Base-by-base conservation (phyloP, 2,888 invertebrate genomes). In the Plebejus melissa region DNA sequence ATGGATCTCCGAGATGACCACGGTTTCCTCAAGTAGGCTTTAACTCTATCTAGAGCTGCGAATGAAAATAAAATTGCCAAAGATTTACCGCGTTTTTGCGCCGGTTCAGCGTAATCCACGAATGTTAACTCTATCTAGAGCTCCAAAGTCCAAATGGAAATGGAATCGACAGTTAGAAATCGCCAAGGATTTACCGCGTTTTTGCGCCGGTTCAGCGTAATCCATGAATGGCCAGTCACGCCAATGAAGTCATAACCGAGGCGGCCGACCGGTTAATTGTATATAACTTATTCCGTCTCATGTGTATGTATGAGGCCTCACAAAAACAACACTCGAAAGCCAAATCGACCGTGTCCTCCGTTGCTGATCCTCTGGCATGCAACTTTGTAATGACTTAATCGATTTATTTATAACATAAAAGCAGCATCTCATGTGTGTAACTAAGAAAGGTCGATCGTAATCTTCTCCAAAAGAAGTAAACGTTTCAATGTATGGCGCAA, bases 241-340 rank as follows among this genome's bases (percentile, higher is more conserved):
- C 70, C 70, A 70, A 70, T 70, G 70, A 70, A 70, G 70, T 70
- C 70, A 70, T 70, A 69, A 69, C 41, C 38, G 38, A 22, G 41
- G 65, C 32, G 22, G 70, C 22, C 9, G 41, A 70, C 70, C 70
- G 9, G n/a, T 16, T 22, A 70, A 70, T 41, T 41, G 70, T 70
- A 70, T 41, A 70, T 41, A 70, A 70, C 41, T 41, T 69, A 69
- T 69, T 69, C 69, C 7, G 70, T 41, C 65, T 65, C 70, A 70
- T 70, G 38, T 28, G 38, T 70, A 70, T 70, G 70, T 70, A 70
- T 70, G 41, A 70, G 41, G 38, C 22, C 32, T 32, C 65, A 36
- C 65, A 65, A 65, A 32, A 65, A 65, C 65, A 13, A 65, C 60
- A 28, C 28, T 60, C 32, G 1, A 65, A 16, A 11, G 65, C 32